Base-by-base conservation (phyloP, 2,888 invertebrate species). In the Atherix ibis region DNA sequence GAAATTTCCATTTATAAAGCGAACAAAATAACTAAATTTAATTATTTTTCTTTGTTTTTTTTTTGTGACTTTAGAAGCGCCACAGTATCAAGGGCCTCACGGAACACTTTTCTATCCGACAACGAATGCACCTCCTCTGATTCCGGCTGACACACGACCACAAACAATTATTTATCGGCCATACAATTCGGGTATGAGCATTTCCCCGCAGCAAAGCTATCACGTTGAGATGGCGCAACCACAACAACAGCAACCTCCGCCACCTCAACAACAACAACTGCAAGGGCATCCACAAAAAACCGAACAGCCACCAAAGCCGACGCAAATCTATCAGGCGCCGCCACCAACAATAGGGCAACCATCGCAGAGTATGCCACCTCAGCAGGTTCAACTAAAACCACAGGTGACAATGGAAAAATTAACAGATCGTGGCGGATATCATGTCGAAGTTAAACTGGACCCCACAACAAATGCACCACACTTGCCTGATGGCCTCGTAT, bases 51-150 rank as follows among this genome's bases (percentile, higher is more conserved):
- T 19, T 32, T 35, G 4, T 31, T 18, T 25, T 17, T 17, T 18
- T 18, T 35, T 28, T 38, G 36, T 37, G 37, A 27, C 58, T 57
- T 30, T 51, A 69, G 68, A 69, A 53, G 60, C 66, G 2, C 57
- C 64, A 1, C 67, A 66, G 44, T 68, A 67, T 44, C 56, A 63
- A 34, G 62, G 56, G 38, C 62, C 65, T 13, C 57, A 58, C 2
- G 64, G 63, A 24, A 62, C 67, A 2, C 43, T 61, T 9, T 68
- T 66, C 44, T 70, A 69, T 48, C 63, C 66, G 32, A 64, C 67
- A 1, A 61, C 65, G 12, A 52, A 47, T 25, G 49, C 54, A 37
- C 60, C 62, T 2, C 63, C 65, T 37, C 62, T 59, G 42, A 52
- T 63, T 41, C 53, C 62, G 34, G n/a, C n/a, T n/a, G 65, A 51